A percentile compares a stretch with the other conserved stretches of the same genome.
phyloP scores from a whole-genome alignment of 2,888 invertebrate genomes.

The Nomada goodeniana region DNA sequence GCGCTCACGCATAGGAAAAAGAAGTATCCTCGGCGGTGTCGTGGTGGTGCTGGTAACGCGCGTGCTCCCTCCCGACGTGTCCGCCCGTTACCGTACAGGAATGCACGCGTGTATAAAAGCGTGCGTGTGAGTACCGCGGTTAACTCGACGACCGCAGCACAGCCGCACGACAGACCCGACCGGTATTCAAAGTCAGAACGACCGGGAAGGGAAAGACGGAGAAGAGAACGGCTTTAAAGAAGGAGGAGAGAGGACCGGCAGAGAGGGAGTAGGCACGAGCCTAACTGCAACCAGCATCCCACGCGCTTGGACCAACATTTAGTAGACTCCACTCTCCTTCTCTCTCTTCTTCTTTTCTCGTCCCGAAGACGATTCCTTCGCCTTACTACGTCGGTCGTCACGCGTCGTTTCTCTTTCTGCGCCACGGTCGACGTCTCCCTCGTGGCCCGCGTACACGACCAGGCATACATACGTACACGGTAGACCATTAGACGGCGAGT shows the following conservation, averaged over 20 bases:
- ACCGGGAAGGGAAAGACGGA: constrained; percentile 46
- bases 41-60: constrained; percentile 43
- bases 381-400: background rate
- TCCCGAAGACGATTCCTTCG: constrained; percentile 30
- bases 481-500: constrained; percentile 64
- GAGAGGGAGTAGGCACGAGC: constrained; percentile 82
- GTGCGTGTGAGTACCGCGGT: constrained; percentile 61
- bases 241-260: constrained; percentile 71
- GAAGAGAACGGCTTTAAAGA: constrained; percentile 32
- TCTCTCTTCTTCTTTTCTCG: constrained; percentile 2
- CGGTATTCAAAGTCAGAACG: constrained; percentile 80
- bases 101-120: background rate
- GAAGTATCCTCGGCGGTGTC: constrained; percentile 29
- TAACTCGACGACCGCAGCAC: constrained; percentile 69
- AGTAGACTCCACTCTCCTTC: constrained; percentile 57
- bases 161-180: constrained; percentile 73
- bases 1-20: constrained; percentile 69
- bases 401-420: constrained; percentile 21
- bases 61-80: background rate
- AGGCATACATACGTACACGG: constrained; percentile 59
- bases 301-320: constrained; percentile 79
- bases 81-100: background rate
- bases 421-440: constrained; percentile 34
- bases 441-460: constrained; percentile 40
- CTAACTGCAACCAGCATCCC: constrained; percentile 82